Base-by-base conservation (phyloP, 2,113 vertebrate species). In the Etheostoma spectabile region DNA sequence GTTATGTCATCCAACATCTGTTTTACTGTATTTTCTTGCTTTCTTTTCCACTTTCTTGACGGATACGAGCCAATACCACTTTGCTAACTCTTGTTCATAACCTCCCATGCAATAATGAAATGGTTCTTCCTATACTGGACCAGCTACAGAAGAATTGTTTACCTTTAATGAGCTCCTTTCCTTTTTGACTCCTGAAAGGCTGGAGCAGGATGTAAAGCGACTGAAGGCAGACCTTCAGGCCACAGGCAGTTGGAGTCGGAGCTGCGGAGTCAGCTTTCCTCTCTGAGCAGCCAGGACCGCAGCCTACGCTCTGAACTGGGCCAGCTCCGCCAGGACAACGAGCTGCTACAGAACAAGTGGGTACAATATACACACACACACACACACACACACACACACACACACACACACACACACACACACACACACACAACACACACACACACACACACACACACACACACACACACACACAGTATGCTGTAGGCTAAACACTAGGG, bases 161-260 rank as follows among this genome's bases (percentile, higher is more conserved):
- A 33, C 38, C 33, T 38, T 10, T 6, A 5, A 22, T 67, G 24
- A 30, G 52, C 0, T 49, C 22, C 33, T 56, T n/a, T n/a, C 45
- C 35, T 18, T 4, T 57, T 6, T 18, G 21, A 0, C 4, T 19
- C 12, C 38, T 16, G 8, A 66, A 70, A 99, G 98, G 94, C 92
- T 99, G 96, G 98, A 99, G 91, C 98, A 99, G 95, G 98, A 99
- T 70, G 96, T 99, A 79, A 99, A 99, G 94, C 98, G 98, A 88
- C 94, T 99, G 91, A 99, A 99, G 95, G 97, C 98, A 1, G 98
- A 99, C 90, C 95, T 99, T 79, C 98, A 99, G 91, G 96, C 97
- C 53, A 98, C 95, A 94, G 98, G 83, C 98, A 99, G 94, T 85
- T 97, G 64, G 98, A 99, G 90, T 98, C 99, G 35, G 98, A 99